Conservation (phyloP, 2,113 vertebrate species). For the Paralichthys olivaceus region DNA sequence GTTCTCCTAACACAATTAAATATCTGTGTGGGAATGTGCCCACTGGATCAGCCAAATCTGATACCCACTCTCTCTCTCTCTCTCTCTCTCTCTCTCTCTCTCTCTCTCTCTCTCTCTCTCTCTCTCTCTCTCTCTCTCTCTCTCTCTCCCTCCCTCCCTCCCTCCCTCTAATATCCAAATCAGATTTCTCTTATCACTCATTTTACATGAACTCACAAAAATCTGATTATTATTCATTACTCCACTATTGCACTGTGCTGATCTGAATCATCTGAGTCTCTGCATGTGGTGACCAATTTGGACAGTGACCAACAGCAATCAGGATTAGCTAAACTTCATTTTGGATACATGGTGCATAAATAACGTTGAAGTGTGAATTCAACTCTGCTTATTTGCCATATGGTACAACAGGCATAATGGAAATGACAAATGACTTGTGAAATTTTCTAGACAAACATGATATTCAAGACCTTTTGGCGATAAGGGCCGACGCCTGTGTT, state of each 20-base stretch:
- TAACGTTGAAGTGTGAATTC: too few relatives aligned
- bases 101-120: too few relatives aligned
- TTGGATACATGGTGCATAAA: neutral
- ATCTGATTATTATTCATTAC: slow-evolving; percentile 9
- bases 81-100: neutral
- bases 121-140: too few relatives aligned
- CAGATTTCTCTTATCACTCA: slow-evolving; percentile 6
- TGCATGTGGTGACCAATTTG: neutral
- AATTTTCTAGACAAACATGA: too few relatives aligned
- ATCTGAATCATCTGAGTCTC: neutral
- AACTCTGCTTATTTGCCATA: too few relatives aligned
- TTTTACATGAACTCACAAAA: slow-evolving; percentile 13
- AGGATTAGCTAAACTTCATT: neutral
- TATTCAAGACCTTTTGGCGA: too few relatives aligned
- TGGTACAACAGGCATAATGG: too few relatives aligned
- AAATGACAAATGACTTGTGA: too few relatives aligned
- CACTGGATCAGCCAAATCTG: neutral
- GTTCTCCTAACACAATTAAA: slow-evolving; percentile 20
- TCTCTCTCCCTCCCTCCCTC: neutral
- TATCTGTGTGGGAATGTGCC: slow-evolving; percentile 20
- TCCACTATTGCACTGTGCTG: neutral
- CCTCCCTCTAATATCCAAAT: neutral
- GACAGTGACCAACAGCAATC: neutral
- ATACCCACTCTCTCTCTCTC: neutral
- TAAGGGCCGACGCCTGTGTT: too few relatives aligned